Base-by-base conservation (phyloP, 2,113 vertebrate genomes). In the Platichthys stellatus region DNA sequence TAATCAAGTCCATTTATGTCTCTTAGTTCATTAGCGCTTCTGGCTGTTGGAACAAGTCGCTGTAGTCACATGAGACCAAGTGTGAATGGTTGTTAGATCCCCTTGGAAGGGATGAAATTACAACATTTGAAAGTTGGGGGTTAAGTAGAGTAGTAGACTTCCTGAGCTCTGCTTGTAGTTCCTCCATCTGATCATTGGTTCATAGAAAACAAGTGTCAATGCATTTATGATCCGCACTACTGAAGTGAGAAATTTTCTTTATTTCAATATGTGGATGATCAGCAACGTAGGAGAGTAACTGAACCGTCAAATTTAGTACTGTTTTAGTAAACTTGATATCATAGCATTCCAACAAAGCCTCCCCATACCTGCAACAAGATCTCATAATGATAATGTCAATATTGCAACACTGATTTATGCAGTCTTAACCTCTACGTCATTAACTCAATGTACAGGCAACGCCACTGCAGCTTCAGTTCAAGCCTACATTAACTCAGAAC, bases 401-500 rank as follows among this genome's bases (percentile, higher is more conserved):
- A 57, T 57, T 21, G n/a, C 10, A 57, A 57, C 2, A 57, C n/a
- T 47, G n/a, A 23, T 23, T 1, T 23, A 51, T 18, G 5, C 47
- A 51, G 47, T 7, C 17, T 17, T 51, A 1, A 58, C 57, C 12
- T 72, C 40, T 31, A 13, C 67, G 60, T 56, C 17, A 57, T 63
- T 35, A 60, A 59, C 56, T 71, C 26, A 0, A n/a, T 21, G 24
- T 45, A 14, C 40, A 72, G 8, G 21, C 13, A 26, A 47, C 11
- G 63, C 51, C 49, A 54, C 51, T 17, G 5, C 76, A 51, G 54
- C 58, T 74, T 66, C 67, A 72, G 26, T 47, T 70, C 57, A 74
- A 63, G 72, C 63, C 47, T 67, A 54, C 4, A 9, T 57, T 61
- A 59, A 40, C 60, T 69, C 63, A 63, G 69, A 60, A 76, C 59